Evolutionary conservation across 2,113 vertebrate genomes (phyloP), one percentile per base, ranked within the genome.

Genomic region (Gnathonemus echidnorhynchus): DNA sequence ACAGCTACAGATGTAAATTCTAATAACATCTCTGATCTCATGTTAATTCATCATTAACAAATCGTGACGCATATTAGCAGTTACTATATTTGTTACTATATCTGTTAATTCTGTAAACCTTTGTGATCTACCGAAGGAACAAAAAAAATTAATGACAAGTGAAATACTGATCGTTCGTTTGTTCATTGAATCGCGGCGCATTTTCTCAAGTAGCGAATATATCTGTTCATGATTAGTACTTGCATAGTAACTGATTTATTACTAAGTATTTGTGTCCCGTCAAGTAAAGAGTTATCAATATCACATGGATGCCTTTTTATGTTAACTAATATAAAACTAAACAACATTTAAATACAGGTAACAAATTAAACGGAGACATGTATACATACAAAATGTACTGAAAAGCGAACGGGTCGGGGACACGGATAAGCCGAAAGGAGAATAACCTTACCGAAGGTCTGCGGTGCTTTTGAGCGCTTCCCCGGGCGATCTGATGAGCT

Each of bases 391-490:
- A 27, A 46, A 42, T 39, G 19, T 19, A 83, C 7, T n/a, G 48
- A 83, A 84, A 45, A 5, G 3, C 8, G 2, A 56, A 17, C 21
- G 70, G 80, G 6, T n/a, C 52, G 50, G 19, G 9, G 6, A 2
- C 39, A 49, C 3, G 45, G 11, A 42, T 49, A 19, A n/a, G 11
- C 46, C 62, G 62, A 70, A 70, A 70, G 62, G 9, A 10, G 62
- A 13, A 13, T 31, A 42, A 17, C 56, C 90, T 88, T 88, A 90
- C 66, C 15, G 45, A 50, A 49, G 80, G 3, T 19, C 3, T 66
- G 56, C 56, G 3, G 31, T 56, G 89, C 6, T 90, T 90, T 8
- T 88, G 89, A 49, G 93, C 17, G 89, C 52, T 92, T 84, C 35
- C 91, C 0, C 45, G 52, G 0, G 88, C 35, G 0, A 87, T 2